Evolutionary conservation across 2,113 vertebrate species (phyloP), one percentile per base, ranked within the genome.

Genomic region (Thermophis baileyi): DNA sequence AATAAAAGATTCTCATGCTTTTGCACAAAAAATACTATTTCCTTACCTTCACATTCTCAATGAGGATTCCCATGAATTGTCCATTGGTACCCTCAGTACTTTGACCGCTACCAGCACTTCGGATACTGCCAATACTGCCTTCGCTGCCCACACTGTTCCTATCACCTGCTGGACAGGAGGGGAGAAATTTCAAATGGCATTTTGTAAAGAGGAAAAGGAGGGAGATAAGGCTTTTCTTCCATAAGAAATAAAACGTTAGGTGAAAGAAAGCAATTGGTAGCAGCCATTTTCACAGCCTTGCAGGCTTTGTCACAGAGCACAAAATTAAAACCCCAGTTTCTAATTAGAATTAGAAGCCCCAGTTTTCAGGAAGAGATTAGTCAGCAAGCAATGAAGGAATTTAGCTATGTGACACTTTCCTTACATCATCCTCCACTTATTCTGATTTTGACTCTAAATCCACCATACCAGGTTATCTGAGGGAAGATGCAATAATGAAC

Each of bases 91-190:
- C 98, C 95, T 99, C 99, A 0, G 98, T 98, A 97, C 99, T 99
- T 97, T 99, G 99, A 69, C 99, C 99, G 0, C 99, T 99, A 90
- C 99, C 99, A 0, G 99, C 98, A 0, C 99, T 99, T 95, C 99
- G 99, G 94, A 98, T 99, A 97, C 99, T 99, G 96, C 98, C 98
- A 18, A 98, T 98, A 3, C 99, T 99, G 96, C 98, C 98, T 0
- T 98, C 98, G 0, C 99, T 99, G 95, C 99, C 98, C 92, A 99
- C 98, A 0, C 99, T 99, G 97, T 98, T 99, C 53, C 99, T 98
- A 98, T 99, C 99, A 93, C 99, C 99, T 97, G 98, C 98, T 98
- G 97, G 1, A 93, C 88, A 91, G 92, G 90, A 81, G 89, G 94
- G 92, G 88, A 0, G 16, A 90, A 89, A 94, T 93, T 63, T 92